Percentiles rank a stretch among this genome's conserved stretches.
These are phyloP conservation scores for Stratiomys singularior DNA, from an alignment of 2,888 invertebrate genomes.

Conservation along the genomic window DNA sequence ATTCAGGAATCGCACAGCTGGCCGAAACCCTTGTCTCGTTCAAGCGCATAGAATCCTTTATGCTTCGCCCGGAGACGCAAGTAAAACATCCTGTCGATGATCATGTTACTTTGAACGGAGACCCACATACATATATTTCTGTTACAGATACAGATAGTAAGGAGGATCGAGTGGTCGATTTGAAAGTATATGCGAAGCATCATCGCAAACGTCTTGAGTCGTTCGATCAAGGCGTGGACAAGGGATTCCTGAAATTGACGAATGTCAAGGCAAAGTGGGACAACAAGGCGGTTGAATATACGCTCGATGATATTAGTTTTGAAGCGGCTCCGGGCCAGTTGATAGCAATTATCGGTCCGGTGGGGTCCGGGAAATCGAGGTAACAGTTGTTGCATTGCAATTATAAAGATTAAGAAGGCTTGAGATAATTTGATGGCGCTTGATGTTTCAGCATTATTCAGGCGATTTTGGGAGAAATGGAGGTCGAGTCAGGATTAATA, in stretches of 20 bases:
- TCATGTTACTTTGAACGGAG: conserved; percentile 23
- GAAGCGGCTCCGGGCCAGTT: conserved; percentile 72
- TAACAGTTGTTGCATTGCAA: conserved; percentile 35
- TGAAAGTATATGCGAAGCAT: conserved; percentile 9
- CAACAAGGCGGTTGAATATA: conserved; percentile 70
- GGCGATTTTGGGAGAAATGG: conserved; percentile 68
- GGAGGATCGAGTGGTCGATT: conserved; percentile 22
- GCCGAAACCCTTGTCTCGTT: conserved; percentile 74
- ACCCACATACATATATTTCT: conserved; percentile 34
- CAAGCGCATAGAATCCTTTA: conserved; percentile 69
- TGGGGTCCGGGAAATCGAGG: conserved; percentile 74
- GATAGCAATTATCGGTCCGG: conserved; percentile 77
- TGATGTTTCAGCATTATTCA: conserved; percentile 66
- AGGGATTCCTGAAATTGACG: conserved; percentile 66
- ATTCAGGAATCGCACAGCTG: conserved; percentile 71
- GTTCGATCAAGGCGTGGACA: conserved; percentile 54
- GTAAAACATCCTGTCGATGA: conserved; percentile 32
- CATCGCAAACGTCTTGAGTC: background rate
- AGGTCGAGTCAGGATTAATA: conserved; percentile 67
- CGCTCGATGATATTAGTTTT: conserved; percentile 74
- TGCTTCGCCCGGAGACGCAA: conserved; percentile 71
- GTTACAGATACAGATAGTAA: conserved; percentile 37
- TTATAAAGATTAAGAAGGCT: background rate
- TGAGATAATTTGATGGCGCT: background rate
- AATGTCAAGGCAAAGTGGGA: conserved; percentile 79